A percentile compares a stretch with the other conserved stretches of the same genome.
Conservation (phyloP, 2,888 invertebrate species). For the Aphodius sticticus region DNA sequence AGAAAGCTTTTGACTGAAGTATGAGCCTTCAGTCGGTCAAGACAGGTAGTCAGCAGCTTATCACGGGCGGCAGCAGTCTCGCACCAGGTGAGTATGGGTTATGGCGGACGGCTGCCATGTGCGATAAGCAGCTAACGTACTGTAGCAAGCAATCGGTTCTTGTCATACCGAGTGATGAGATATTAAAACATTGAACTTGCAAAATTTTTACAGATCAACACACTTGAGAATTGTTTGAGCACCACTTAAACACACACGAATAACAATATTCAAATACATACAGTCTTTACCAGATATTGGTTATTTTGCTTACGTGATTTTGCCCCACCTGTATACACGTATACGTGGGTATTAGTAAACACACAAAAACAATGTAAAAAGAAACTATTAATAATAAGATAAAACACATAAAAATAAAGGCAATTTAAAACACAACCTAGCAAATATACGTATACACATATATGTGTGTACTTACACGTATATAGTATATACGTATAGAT, state of each 20-base stretch:
- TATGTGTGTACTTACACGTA: constrained; percentile 9
- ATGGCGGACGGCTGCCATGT: not conserved
- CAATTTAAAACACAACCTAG: constrained; percentile 57
- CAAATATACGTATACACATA: constrained; percentile 44
- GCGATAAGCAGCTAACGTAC: constrained; percentile 22
- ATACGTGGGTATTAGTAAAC: constrained; percentile 62
- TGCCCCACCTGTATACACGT: constrained; percentile 63
- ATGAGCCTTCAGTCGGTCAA: constrained; percentile 38
- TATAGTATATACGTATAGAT: constrained; percentile 29
- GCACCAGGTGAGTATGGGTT: not conserved
- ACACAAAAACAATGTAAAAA: constrained; percentile 55
- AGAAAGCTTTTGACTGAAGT: constrained; percentile 45
- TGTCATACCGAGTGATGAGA: constrained; percentile 55
- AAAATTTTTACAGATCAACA: constrained; percentile 60
- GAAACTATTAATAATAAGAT: constrained; percentile 46
- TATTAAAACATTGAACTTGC: constrained; percentile 60
- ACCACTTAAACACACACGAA: constrained; percentile 62
- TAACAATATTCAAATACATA: constrained; percentile 62
- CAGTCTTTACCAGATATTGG: constrained; percentile 62
- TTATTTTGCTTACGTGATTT: constrained; percentile 63
- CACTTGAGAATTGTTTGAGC: constrained; percentile 60
- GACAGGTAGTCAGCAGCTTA: constrained; percentile 42
- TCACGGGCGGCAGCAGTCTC: constrained; percentile 25
- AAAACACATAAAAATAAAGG: constrained; percentile 56
- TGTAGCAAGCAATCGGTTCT: constrained; percentile 58